Evolutionary conservation across 2,797 vertebrate genomes (phyloP).

Genomic region (Rallus crepitans): DNA sequence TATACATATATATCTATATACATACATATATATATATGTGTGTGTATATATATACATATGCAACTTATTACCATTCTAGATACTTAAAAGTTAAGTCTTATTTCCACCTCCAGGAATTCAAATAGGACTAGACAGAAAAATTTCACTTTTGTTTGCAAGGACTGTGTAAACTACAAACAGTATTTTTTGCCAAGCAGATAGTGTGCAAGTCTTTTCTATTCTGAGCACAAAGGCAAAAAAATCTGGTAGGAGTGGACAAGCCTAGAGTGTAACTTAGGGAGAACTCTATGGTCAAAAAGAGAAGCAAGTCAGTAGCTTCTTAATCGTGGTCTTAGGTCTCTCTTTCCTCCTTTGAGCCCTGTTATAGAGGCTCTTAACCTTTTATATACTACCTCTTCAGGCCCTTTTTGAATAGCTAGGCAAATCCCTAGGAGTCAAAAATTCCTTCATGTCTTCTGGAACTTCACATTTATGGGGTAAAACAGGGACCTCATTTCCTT

Average conservation of each 20-base stretch:
- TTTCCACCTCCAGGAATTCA: conserved; percentile 12
- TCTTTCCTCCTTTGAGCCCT: not conserved
- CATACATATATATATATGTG: no score
- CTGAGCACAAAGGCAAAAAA: not conserved
- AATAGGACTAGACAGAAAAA: not conserved
- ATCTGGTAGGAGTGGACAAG: not conserved
- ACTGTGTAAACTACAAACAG: not conserved
- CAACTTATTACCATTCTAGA: not conserved
- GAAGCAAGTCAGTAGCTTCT: not conserved
- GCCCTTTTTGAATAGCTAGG: not conserved
- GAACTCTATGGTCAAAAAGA: not conserved
- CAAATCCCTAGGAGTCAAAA: not conserved
- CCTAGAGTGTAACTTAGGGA: not conserved
- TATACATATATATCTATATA: not conserved
- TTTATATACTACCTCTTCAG: not conserved
- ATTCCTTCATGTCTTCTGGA: rapidly evolving
- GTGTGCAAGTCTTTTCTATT: not conserved
- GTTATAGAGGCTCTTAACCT: not conserved
- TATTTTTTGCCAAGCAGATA: not conserved
- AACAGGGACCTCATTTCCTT: not conserved
- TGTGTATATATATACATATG: not conserved
- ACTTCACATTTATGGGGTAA: not conserved
- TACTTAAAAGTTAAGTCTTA: not conserved
- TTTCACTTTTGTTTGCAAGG: not conserved
- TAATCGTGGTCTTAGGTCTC: not conserved